Conservation (phyloP, 1,140 invertebrate species). For the Babylonia areolata region DNA sequence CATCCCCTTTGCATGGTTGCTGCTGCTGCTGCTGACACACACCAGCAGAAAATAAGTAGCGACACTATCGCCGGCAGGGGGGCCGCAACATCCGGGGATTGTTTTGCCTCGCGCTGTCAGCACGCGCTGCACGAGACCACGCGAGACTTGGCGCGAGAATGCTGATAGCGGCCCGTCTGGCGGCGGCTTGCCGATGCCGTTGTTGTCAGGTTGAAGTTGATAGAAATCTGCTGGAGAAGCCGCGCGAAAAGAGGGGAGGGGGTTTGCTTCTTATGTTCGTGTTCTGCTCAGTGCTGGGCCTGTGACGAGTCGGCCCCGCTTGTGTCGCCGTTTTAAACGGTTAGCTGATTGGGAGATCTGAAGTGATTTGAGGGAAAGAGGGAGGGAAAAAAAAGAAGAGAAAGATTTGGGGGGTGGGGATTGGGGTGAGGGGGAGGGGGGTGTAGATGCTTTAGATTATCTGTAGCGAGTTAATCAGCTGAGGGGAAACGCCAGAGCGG, state of each 20-base stretch:
- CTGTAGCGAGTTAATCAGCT: no score
- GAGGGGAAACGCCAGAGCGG: no score
- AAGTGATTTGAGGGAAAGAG: no score
- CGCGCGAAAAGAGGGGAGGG: no score
- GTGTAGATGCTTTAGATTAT: no score
- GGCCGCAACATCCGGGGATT: conserved; percentile 35
- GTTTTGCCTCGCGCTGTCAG: conserved; percentile 40
- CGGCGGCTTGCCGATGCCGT: background rate
- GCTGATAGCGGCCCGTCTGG: conserved; percentile 27
- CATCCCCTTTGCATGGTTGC: no score
- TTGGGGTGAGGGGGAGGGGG: no score
- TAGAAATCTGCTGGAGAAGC: background rate
- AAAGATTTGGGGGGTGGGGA: no score
- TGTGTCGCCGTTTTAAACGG: background rate
- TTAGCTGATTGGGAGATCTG: no score
- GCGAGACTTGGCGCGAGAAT: conserved; percentile 37
- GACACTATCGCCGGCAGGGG: conserved; percentile 23
- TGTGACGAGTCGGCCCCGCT: background rate
- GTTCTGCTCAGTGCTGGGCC: no score
- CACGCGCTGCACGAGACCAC: conserved; percentile 37
- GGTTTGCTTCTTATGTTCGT: no score
- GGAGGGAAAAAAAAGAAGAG: no score
- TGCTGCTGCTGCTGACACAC: conserved; percentile 32
- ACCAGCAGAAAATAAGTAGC: background rate
- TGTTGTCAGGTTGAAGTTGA: background rate